Conservation (phyloP, 2,113 vertebrate genomes). For the Pipra filicauda region DNA sequence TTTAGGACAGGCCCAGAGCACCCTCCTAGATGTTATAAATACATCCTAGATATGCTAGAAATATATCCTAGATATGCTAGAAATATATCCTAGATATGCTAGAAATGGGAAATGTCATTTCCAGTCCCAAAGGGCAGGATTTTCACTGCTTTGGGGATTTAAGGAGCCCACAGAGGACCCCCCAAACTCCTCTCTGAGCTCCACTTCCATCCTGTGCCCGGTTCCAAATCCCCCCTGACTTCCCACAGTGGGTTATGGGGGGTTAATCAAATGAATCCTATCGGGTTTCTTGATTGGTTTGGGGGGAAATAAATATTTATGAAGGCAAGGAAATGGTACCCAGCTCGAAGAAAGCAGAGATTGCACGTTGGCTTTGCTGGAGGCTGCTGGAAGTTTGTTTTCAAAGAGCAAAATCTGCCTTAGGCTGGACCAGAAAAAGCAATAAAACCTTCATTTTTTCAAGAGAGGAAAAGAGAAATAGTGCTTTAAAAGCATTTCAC, state of each 20-base stretch:
- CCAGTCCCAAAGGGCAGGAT: background rate
- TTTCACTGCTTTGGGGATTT: background rate
- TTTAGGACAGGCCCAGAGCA: background rate
- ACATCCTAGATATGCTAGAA: too few species aligned
- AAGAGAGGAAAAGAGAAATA: too few species aligned
- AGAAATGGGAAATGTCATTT: background rate
- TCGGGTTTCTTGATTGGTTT: background rate
- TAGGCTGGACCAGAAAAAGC: conserved; percentile 5
- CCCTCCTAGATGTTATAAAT: background rate
- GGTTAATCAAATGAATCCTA: background rate
- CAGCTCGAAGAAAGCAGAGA: background rate
- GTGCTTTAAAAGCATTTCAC: too few species aligned
- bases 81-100: too few species aligned
- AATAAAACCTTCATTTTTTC: background rate
- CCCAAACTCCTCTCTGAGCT: background rate
- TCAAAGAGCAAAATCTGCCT: conserved; percentile 18
- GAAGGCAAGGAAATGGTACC: background rate
- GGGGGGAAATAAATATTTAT: conserved; percentile 21
- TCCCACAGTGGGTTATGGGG: background rate
- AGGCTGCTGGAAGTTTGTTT: conserved; percentile 13
- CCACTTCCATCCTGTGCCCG: accelerated
- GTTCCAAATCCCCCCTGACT: background rate
- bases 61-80: too few species aligned
- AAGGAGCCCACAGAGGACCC: background rate
- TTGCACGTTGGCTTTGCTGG: background rate